A percentile compares a stretch with the other conserved stretches of the same genome.
Conservation (phyloP, 2,113 vertebrate species). For the Amazona vittata region DNA sequence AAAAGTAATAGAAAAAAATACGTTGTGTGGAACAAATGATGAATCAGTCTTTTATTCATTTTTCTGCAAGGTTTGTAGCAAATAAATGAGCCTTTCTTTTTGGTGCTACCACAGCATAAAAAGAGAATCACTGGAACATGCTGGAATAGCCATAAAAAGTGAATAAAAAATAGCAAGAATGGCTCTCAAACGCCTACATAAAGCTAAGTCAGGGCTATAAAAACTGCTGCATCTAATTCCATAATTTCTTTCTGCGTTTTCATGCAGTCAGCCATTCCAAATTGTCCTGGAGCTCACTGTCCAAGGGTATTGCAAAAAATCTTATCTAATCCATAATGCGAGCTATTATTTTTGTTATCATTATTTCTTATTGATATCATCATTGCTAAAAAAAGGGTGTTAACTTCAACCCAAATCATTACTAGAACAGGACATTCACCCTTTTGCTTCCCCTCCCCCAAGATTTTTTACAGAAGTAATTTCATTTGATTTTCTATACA, state of each 20-base stretch:
- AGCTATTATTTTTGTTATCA: neutral
- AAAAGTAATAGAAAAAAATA: constrained; percentile 44
- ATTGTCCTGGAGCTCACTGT: constrained; percentile 56
- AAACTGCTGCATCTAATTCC: constrained; percentile 43
- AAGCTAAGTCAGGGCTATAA: constrained; percentile 65
- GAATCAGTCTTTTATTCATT: constrained; percentile 67
- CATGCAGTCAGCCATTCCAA: constrained; percentile 60
- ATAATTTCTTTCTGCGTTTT: constrained; percentile 47
- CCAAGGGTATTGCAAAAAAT: constrained; percentile 24
- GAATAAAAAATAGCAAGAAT: constrained; percentile 61
- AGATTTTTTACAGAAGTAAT: constrained; percentile 30
- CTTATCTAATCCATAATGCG: neutral
- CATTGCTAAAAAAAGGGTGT: neutral
- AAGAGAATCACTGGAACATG: constrained; percentile 62
- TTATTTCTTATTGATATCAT: constrained; percentile 6
- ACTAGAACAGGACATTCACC: neutral
- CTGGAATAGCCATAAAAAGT: constrained; percentile 58
- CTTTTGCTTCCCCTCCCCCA: neutral
- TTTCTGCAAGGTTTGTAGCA: constrained; percentile 57
- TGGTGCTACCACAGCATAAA: constrained; percentile 69
- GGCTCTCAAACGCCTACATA: constrained; percentile 53
- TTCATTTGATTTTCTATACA: constrained; percentile 46
- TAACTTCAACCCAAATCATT: constrained; percentile 11
- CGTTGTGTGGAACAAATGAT: constrained; percentile 44
- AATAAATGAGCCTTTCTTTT: constrained; percentile 61